phyloP scores from a whole-genome alignment of 2,113 vertebrate species.

The Xenus cinereus region DNA sequence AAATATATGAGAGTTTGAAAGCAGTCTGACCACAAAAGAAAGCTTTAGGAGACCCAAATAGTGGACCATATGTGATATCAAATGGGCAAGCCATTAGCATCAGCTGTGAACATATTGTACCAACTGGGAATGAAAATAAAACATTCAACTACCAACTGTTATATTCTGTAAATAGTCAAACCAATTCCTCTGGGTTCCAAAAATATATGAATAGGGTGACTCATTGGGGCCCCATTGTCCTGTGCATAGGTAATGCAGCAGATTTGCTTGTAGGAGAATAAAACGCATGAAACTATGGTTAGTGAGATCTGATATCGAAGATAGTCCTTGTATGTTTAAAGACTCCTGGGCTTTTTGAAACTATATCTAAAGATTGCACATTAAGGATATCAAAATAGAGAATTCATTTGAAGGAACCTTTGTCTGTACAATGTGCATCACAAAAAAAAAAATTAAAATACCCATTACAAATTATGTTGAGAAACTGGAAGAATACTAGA shows the following conservation, averaged over 20 bases:
- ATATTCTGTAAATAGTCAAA: conserved; percentile 75
- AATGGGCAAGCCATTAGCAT: conserved; percentile 80
- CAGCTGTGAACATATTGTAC: conserved; percentile 80
- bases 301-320: conserved; percentile 9
- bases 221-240: conserved; percentile 44
- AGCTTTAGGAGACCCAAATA: conserved; percentile 68
- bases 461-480: background rate
- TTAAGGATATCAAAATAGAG: conserved; percentile 28
- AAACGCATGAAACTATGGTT: background rate
- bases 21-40: conserved; percentile 72
- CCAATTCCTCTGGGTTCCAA: conserved; percentile 71
- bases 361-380: conserved; percentile 34
- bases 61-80: conserved; percentile 81
- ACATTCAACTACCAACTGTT: conserved; percentile 81
- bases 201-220: conserved; percentile 67
- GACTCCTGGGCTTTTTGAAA: conserved; percentile 20
- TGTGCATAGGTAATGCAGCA: conserved; percentile 58
- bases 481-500: conserved; percentile 42
- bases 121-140: conserved; percentile 81
- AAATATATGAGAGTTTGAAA: conserved; percentile 53
- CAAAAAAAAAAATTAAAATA: background rate
- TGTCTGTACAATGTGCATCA: background rate
- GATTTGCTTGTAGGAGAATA: background rate
- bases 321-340: conserved; percentile 13
- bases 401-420: conserved; percentile 47